These are phyloP conservation scores for Morpho achilles DNA, from an alignment of 2,888 invertebrate species.

Conservation along the genomic window DNA sequence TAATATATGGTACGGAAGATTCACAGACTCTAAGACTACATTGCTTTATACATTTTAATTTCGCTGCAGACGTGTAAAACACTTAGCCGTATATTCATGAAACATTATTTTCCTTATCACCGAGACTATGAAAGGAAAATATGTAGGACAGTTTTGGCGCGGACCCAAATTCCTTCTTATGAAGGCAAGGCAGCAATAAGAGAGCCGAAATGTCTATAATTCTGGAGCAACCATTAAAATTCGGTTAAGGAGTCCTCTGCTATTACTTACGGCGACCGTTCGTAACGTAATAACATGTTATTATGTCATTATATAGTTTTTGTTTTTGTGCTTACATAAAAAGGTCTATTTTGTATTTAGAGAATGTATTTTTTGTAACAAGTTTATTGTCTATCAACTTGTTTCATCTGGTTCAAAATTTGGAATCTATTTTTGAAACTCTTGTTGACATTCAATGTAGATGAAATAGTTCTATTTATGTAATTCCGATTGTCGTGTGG, in stretches of 20 bases:
- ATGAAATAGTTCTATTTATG: too few relatives aligned
- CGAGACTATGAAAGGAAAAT: constrained; percentile 27
- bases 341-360: too few relatives aligned
- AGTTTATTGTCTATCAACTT: neutral
- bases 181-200: constrained; percentile 25
- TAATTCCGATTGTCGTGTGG: too few relatives aligned
- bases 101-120: constrained; percentile 26
- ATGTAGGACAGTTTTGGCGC: constrained; percentile 29
- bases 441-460: too few relatives aligned
- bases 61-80: constrained; percentile 4
- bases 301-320: constrained; percentile 36
- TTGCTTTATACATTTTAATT: constrained; percentile 6
- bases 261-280: constrained; percentile 39
- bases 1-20: neutral
- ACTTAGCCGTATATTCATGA: constrained; percentile 18
- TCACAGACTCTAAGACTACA: neutral
- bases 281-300: constrained; percentile 53
- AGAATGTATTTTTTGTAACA: too few relatives aligned
- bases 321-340: constrained; percentile 1
- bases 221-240: constrained; percentile 44
- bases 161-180: constrained; percentile 28
- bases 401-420: too few relatives aligned
- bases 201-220: constrained; percentile 40
- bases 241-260: constrained; percentile 38
- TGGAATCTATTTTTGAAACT: too few relatives aligned